These are phyloP conservation scores for Colistium nudipinnis DNA, from an alignment of 2,113 vertebrate species.

Conservation along the genomic window DNA sequence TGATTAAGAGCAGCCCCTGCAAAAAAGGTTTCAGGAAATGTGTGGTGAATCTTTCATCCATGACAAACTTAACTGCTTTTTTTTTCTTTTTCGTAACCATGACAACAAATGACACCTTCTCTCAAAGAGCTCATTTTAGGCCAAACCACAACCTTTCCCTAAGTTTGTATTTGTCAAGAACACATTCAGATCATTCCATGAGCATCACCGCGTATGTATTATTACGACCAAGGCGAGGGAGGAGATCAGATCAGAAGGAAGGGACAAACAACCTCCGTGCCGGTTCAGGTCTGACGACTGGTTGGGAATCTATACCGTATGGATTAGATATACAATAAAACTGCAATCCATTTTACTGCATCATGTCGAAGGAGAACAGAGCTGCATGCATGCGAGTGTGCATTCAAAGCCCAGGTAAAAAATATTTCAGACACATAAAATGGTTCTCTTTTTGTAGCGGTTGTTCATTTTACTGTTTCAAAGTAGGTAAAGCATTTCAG, in stretches of 20 bases:
- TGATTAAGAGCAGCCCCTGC: slow-evolving; percentile 83
- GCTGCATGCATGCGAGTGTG: not conserved
- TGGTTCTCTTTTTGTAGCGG: too few relatives aligned
- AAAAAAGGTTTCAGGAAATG: slow-evolving; percentile 83
- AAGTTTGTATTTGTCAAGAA: too few relatives aligned
- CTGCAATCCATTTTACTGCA: not conserved
- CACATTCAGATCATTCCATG: too few relatives aligned
- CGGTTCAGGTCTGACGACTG: not conserved
- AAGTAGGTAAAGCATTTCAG: not conserved
- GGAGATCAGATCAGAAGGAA: not conserved
- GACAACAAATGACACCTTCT: not conserved
- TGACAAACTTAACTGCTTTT: not conserved
- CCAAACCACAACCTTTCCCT: not conserved
- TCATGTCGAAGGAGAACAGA: not conserved
- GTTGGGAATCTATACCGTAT: slow-evolving; percentile 35
- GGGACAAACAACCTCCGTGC: not conserved
- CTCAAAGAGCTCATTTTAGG: not conserved
- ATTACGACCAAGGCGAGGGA: not conserved
- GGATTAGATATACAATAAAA: not conserved
- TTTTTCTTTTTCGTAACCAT: not conserved
- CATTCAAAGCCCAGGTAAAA: not conserved
- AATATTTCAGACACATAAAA: too few relatives aligned
- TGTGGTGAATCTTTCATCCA: not conserved
- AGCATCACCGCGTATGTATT: too few relatives aligned
- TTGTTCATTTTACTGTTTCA: not conserved